phyloP scores from a whole-genome alignment of 64 coral and sea anemone genomes.

The Dendrophyllia cribrosa region DNA sequence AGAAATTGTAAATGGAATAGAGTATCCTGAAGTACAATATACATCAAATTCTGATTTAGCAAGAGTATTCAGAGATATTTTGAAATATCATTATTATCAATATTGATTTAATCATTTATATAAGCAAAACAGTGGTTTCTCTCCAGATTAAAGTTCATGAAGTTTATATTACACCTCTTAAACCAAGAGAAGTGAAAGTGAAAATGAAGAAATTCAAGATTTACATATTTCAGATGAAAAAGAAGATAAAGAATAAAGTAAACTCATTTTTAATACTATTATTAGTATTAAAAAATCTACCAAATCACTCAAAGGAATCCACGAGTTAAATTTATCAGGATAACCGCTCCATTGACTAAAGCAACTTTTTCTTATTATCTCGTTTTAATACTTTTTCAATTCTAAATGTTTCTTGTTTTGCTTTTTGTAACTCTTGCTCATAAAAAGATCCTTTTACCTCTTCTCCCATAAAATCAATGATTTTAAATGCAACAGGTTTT shows the following conservation, averaged over 20 bases:
- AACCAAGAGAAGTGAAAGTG: no score
- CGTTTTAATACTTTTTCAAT: background rate
- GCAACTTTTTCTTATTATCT: background rate
- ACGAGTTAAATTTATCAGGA: background rate
- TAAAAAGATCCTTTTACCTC: background rate
- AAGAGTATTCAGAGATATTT: constrained; percentile 13
- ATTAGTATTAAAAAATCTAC: background rate
- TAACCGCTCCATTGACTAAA: background rate
- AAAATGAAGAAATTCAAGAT: no score
- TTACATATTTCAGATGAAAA: no score
- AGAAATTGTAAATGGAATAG: constrained; percentile 17
- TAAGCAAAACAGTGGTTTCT: no score
- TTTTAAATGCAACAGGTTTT: background rate
- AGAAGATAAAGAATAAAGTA: no score
- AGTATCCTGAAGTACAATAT: constrained; percentile 19
- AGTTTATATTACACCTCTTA: no score
- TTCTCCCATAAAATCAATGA: background rate
- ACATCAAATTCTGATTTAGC: background rate
- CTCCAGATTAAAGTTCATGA: no score
- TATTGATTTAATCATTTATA: no score
- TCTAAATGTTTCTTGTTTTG: background rate
- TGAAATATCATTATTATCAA: no score
- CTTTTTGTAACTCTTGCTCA: no score
- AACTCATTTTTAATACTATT: no score
- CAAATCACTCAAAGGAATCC: background rate